Conservation (phyloP, 2,113 vertebrate genomes). For the Indri indri region DNA sequence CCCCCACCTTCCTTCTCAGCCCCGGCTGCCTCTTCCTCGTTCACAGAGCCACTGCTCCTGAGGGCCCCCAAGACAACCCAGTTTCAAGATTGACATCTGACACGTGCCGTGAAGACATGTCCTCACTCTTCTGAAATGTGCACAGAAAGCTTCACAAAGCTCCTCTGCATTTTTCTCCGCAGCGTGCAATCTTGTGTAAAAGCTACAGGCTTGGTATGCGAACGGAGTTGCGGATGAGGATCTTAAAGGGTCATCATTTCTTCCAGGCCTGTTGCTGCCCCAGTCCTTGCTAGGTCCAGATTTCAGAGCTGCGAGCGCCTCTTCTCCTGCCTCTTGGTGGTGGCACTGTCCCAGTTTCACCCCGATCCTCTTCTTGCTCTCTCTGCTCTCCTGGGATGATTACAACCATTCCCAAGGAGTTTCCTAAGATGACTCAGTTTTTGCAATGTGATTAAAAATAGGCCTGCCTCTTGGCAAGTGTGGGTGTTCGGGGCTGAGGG, state of each 20-base stretch:
- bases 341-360: not conserved
- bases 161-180: not conserved
- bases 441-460: not conserved
- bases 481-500: not conserved
- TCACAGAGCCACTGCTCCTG: no score
- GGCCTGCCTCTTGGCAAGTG: not conserved
- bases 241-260: fast-evolving
- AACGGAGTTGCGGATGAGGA: not conserved
- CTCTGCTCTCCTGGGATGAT: not conserved
- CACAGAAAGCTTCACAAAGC: not conserved
- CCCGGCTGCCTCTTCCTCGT: not conserved
- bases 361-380: not conserved
- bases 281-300: not conserved
- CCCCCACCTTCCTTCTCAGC: not conserved
- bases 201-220: no score
- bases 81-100: not conserved
- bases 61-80: not conserved
- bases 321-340: not conserved
- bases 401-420: not conserved
- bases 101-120: not conserved
- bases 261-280: not conserved
- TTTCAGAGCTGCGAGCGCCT: not conserved
- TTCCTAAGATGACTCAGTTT: not conserved
- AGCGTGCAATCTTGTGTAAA: not conserved
- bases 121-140: not conserved